These are phyloP conservation scores for Chamaetylas fuelleborni DNA, from an alignment of 2,113 vertebrate genomes.

Conservation along the genomic window DNA sequence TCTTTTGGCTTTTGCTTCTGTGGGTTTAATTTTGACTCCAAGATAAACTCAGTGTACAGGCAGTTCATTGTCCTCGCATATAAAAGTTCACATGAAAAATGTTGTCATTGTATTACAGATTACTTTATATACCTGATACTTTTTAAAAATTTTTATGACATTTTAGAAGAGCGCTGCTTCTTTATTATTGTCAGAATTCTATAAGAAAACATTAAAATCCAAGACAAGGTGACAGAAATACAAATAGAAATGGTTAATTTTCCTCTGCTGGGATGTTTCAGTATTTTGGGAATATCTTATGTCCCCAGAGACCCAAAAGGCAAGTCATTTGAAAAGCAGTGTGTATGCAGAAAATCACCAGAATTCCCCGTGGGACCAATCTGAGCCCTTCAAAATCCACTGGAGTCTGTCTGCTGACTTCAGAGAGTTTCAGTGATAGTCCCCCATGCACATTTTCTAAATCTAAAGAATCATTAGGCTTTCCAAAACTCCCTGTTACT, in stretches of 20 bases:
- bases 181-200: background rate
- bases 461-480: background rate
- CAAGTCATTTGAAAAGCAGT: background rate
- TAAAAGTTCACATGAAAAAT: background rate
- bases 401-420: constrained; percentile 6
- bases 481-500: background rate
- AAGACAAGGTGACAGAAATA: background rate
- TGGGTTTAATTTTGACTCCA: background rate
- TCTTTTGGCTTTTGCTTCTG: background rate
- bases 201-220: background rate
- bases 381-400: constrained; percentile 28
- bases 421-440: background rate
- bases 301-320: background rate
- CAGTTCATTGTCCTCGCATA: background rate
- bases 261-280: background rate
- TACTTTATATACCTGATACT: background rate
- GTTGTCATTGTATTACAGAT: background rate
- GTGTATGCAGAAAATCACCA: background rate
- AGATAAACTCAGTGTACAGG: background rate
- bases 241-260: background rate
- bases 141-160: background rate
- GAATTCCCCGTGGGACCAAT: constrained; percentile 16
- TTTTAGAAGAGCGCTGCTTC: background rate
- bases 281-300: constrained; percentile 27
- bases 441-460: background rate